phyloP scores from a whole-genome alignment of 2,797 vertebrate species.

The Hafferia zeledoni region DNA sequence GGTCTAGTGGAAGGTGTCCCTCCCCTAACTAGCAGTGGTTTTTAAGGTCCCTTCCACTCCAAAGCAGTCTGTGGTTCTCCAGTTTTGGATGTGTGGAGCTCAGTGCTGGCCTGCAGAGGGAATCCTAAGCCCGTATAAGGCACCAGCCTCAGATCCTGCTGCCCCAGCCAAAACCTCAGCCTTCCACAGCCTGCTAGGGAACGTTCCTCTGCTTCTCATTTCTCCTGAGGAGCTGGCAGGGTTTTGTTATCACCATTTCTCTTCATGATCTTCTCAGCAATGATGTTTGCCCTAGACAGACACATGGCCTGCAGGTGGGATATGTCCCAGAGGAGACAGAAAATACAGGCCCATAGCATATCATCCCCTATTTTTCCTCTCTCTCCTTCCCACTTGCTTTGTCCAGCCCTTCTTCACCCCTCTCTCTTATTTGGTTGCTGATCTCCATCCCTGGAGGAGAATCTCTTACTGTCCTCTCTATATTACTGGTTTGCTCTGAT shows the following conservation, averaged over 20 bases:
- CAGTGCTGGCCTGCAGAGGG: conserved; percentile 36
- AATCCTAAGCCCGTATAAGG: conserved; percentile 21
- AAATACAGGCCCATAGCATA: rapidly evolving
- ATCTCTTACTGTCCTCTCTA: background rate
- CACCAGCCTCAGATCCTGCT: background rate
- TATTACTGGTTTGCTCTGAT: background rate
- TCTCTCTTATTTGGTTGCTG: background rate
- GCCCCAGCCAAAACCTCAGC: background rate
- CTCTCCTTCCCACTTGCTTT: background rate
- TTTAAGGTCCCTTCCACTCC: rapidly evolving
- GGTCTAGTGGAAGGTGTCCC: rapidly evolving
- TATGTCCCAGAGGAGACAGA: rapidly evolving
- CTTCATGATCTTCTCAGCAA: background rate
- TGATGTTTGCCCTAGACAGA: rapidly evolving
- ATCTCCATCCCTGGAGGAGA: background rate
- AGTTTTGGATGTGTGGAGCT: rapidly evolving
- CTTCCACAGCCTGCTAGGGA: background rate
- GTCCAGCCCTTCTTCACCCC: background rate
- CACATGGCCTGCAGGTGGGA: rapidly evolving
- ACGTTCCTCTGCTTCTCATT: background rate
- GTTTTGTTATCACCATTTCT: rapidly evolving
- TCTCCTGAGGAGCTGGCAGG: background rate
- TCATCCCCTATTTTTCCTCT: background rate
- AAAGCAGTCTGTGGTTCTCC: rapidly evolving
- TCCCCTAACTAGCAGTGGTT: rapidly evolving